These are phyloP conservation scores for Eurypyga helias DNA, from an alignment of 2,113 vertebrate genomes.

Conservation along the genomic window DNA sequence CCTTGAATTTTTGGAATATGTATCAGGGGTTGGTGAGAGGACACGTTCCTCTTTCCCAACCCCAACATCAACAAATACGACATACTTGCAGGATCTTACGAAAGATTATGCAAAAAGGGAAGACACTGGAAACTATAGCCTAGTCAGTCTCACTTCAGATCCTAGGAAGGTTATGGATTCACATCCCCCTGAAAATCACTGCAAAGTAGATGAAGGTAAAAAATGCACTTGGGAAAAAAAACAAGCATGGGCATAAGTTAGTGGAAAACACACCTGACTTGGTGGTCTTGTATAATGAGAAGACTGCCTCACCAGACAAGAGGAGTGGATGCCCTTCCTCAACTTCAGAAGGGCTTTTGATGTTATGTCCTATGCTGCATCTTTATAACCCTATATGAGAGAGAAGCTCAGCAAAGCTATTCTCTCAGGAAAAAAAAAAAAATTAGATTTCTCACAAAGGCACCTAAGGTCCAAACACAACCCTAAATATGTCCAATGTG, in stretches of 20 bases:
- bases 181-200: neutral
- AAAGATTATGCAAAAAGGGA: neutral
- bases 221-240: neutral
- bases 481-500: neutral
- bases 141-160: neutral
- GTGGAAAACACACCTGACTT: neutral
- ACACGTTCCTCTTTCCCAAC: neutral
- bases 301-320: neutral
- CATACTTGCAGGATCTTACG: neutral
- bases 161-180: neutral
- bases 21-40: neutral
- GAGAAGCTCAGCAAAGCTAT: neutral
- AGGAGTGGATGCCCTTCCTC: neutral
- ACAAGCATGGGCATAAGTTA: neutral
- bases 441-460: neutral
- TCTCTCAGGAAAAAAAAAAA: neutral
- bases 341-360: neutral
- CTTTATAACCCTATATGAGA: rapidly evolving
- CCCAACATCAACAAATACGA: neutral
- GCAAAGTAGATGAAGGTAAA: neutral
- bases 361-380: neutral
- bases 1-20: neutral
- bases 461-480: neutral
- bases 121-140: neutral
- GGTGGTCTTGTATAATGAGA: neutral